These are phyloP conservation scores for Falco cherrug DNA, from an alignment of 2,797 vertebrate genomes.

Conservation along the genomic window DNA sequence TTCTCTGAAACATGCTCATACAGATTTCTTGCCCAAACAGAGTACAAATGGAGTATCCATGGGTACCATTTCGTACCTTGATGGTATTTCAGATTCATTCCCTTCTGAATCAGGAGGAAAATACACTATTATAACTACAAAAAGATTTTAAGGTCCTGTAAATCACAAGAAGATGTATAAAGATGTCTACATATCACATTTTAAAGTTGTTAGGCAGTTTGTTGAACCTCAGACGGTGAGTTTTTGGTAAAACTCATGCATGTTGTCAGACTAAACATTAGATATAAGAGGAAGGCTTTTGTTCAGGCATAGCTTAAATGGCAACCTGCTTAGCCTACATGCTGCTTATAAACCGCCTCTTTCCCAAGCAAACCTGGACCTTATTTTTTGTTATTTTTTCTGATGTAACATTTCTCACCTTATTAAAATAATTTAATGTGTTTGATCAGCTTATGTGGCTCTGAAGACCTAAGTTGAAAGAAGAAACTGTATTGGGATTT, in stretches of 20 bases:
- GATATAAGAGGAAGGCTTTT: neutral
- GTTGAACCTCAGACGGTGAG: neutral
- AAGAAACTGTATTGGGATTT: neutral
- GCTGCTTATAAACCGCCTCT: neutral
- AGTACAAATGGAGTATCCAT: neutral
- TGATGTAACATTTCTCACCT: neutral
- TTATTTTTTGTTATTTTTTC: neutral
- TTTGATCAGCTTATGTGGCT: neutral
- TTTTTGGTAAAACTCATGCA: neutral
- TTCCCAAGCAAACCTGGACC: neutral
- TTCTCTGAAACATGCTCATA: neutral
- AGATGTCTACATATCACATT: neutral
- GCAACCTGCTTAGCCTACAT: neutral
- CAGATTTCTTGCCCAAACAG: neutral
- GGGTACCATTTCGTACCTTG: neutral
- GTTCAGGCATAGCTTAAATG: neutral
- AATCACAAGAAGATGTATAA: neutral
- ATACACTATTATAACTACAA: neutral
- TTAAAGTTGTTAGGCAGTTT: neutral
- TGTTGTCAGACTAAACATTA: neutral
- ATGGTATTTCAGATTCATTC: neutral
- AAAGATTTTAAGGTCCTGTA: neutral
- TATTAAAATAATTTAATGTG: neutral
- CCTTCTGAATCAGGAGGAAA: neutral
- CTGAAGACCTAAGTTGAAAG: neutral